These are phyloP conservation scores for Diabrotica balteata DNA, from an alignment of 2,888 invertebrate genomes.

Conservation along the genomic window DNA sequence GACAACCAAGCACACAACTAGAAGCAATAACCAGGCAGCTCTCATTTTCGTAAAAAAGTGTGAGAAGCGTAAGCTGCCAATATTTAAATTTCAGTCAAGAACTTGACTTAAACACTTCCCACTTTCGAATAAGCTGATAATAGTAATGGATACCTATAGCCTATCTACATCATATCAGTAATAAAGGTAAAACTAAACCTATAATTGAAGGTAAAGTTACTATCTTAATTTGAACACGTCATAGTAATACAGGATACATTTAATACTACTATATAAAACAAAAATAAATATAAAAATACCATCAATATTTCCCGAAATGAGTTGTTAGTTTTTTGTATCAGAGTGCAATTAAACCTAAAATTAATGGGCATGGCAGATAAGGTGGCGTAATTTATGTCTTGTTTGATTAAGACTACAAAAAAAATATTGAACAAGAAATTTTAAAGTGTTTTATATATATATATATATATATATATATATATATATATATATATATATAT, in stretches of 20 bases:
- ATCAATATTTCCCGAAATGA: not conserved
- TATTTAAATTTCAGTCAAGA: not conserved
- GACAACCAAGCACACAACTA: not conserved
- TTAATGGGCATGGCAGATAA: too few species aligned
- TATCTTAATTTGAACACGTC: not conserved
- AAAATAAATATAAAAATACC: too few species aligned
- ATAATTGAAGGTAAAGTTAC: not conserved
- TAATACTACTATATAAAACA: too few species aligned
- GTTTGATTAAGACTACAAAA: too few species aligned
- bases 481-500: too few species aligned
- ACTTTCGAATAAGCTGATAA: conserved; percentile 4
- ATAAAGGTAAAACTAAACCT: conserved; percentile 2
- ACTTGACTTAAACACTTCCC: not conserved
- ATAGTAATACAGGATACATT: not conserved
- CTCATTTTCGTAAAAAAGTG: not conserved
- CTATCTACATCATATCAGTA: not conserved
- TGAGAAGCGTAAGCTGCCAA: not conserved
- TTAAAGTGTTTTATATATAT: too few species aligned
- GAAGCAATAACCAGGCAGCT: not conserved
- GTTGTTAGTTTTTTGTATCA: too few species aligned
- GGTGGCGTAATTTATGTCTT: too few species aligned
- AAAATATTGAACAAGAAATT: too few species aligned
- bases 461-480: too few species aligned
- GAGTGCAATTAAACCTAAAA: too few species aligned
- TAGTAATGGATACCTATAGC: not conserved